Base-by-base conservation (phyloP, 2,113 vertebrate species). In the Coregonus clupeaformis region DNA sequence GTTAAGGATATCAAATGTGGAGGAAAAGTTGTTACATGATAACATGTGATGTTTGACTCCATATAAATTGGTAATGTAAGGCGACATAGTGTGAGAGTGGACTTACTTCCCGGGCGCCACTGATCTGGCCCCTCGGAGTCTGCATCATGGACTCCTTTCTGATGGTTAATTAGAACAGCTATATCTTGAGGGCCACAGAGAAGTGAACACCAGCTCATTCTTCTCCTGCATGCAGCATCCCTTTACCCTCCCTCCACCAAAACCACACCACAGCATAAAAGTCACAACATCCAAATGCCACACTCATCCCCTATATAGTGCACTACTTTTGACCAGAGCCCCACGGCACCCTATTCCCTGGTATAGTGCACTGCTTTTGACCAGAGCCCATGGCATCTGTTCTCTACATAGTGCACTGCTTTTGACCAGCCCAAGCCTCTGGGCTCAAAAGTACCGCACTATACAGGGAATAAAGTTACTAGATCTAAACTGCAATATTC, bases 81-180 rank as follows among this genome's bases (percentile, higher is more conserved):
- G 7, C 64, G 24, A 24, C 64, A 66, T 24, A 30, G 64, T 16
- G 24, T 1, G 22, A 30, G 24, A 29, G 25, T 32, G 64, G n/a
- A 60, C 96, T 93, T 89, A 98, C 97, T 95, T 98, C 82, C 97
- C 94, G 80, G 97, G n/a, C n/a, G n/a, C 96, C 75, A 97, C 95
- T 42, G 96, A 95, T 90, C 96, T 94, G 85, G 96, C 96, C n/a
- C n/a, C 82, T 98, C 97, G 1, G 97, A 95, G 79, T 98, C 97
- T 11, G 97, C 96, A 79, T 98, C 97, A 22, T 97, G 96, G 89
- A 98, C 93, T 47, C 97, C 97, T 79, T 97, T 98, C 91, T 98
- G 84, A 98, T 95, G 0, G 96, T 98, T 96, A 85, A 94, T 95
- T 72, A 98, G 75, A 70, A 97, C 94, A 1, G 94, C 82, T 25